Evolutionary conservation across 2,113 vertebrate species (phyloP).

Genomic region (Chlorodrepanis virens): DNA sequence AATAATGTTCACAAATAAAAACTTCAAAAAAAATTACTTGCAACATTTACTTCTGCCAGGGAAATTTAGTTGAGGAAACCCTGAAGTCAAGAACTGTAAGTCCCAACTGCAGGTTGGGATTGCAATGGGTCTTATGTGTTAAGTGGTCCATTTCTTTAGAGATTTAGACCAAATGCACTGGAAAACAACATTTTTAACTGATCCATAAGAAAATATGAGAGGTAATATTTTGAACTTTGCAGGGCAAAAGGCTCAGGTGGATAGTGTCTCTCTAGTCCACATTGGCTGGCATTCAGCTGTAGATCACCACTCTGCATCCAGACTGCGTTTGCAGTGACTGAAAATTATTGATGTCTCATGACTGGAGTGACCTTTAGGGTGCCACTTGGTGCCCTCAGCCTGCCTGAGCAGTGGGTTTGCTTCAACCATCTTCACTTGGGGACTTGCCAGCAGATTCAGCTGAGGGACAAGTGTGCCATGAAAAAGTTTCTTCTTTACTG

Average conservation of each 20-base stretch:
- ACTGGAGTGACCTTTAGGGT: neutral
- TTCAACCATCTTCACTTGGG: neutral
- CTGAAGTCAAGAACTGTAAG: neutral
- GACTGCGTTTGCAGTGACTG: neutral
- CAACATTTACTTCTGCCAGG: slow-evolving; percentile 7
- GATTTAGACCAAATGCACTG: neutral
- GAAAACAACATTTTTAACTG: neutral
- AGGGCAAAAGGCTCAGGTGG: neutral
- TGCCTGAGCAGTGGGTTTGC: neutral
- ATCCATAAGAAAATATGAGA: neutral
- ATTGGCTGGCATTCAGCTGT: neutral
- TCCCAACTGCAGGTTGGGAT: neutral
- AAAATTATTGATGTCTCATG: neutral
- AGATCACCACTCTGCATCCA: neutral
- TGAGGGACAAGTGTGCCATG: neutral
- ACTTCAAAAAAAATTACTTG: slow-evolving; percentile 45
- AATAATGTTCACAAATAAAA: slow-evolving; percentile 53
- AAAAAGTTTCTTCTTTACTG: neutral
- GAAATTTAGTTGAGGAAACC: neutral
- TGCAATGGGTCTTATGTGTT: accelerated
- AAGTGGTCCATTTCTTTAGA: neutral
- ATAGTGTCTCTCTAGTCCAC: neutral
- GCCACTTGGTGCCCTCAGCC: neutral
- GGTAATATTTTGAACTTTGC: neutral
- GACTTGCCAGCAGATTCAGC: neutral